phyloP scores from a whole-genome alignment of 1,140 invertebrate species.

The Hormaphis cornu region DNA sequence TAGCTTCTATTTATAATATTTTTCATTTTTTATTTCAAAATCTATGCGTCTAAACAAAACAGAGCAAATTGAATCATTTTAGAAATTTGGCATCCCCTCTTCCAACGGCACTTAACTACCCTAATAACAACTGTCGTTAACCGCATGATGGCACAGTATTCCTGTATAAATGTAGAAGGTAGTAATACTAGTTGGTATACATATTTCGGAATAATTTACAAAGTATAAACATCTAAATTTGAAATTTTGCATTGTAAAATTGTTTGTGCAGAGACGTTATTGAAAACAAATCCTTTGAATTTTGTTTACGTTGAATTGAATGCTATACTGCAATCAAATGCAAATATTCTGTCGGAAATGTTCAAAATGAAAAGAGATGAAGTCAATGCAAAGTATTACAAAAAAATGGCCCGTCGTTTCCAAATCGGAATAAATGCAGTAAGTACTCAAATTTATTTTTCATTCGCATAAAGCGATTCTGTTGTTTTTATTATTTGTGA shows the following conservation, averaged over 20 bases:
- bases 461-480: no score
- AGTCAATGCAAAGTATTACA: slow-evolving; percentile 45
- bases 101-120: not conserved
- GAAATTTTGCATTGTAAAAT: not conserved
- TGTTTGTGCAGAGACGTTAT: slow-evolving; percentile 43
- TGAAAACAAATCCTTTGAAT: slow-evolving; percentile 51
- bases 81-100: no score
- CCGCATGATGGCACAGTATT: no score
- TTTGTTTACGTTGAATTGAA: slow-evolving; percentile 80
- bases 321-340: slow-evolving; percentile 60
- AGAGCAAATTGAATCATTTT: no score
- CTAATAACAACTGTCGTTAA: not conserved
- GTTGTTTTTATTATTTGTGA: no score
- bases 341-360: slow-evolving; percentile 48
- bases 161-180: not conserved
- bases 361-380: slow-evolving; percentile 45
- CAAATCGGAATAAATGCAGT: slow-evolving; percentile 42
- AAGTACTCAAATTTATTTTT: not conserved
- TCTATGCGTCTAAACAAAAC: no score
- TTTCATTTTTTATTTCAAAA: no score
- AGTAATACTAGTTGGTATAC: not conserved
- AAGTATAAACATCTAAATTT: no score
- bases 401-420: slow-evolving; percentile 43
- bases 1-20: no score
- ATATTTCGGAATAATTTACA: not conserved